Evolutionary conservation across 2,888 invertebrate genomes (phyloP).

Genomic region (Nycteola revayana): DNA sequence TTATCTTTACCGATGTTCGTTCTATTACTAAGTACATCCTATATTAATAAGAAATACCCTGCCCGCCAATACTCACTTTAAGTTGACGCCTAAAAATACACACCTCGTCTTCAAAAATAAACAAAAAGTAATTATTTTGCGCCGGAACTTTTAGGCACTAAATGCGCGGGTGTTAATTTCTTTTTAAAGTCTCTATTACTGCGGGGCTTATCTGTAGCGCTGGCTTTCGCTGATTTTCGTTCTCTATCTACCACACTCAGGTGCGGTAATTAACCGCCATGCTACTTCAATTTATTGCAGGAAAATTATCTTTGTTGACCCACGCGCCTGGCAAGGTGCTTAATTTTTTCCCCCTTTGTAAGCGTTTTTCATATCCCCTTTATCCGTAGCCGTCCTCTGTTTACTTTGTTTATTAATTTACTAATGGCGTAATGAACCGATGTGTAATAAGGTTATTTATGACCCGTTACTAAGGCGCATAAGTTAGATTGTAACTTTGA

Average conservation of each 20-base stretch:
- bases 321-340: constrained; percentile 55
- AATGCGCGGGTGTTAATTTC: constrained; percentile 57
- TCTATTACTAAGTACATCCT: too few species aligned
- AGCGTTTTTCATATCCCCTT: constrained; percentile 45
- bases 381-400: constrained; percentile 29
- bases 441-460: too few species aligned
- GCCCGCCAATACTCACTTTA: too few species aligned
- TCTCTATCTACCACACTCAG: constrained; percentile 52
- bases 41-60: too few species aligned
- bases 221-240: constrained; percentile 46
- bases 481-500: too few species aligned
- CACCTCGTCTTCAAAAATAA: too few species aligned
- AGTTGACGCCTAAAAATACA: too few species aligned
- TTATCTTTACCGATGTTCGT: too few species aligned
- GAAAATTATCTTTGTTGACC: constrained; percentile 72
- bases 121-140: too few species aligned
- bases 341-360: constrained; percentile 54
- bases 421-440: constrained; percentile 14
- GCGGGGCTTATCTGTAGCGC: constrained; percentile 46
- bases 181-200: constrained; percentile 56
- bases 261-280: constrained; percentile 59
- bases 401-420: constrained; percentile 44
- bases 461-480: too few species aligned
- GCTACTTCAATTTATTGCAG: constrained; percentile 64
- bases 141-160: too few species aligned